These are phyloP conservation scores for Pterophyllum scalare DNA, from an alignment of 2,113 vertebrate genomes.

Conservation along the genomic window DNA sequence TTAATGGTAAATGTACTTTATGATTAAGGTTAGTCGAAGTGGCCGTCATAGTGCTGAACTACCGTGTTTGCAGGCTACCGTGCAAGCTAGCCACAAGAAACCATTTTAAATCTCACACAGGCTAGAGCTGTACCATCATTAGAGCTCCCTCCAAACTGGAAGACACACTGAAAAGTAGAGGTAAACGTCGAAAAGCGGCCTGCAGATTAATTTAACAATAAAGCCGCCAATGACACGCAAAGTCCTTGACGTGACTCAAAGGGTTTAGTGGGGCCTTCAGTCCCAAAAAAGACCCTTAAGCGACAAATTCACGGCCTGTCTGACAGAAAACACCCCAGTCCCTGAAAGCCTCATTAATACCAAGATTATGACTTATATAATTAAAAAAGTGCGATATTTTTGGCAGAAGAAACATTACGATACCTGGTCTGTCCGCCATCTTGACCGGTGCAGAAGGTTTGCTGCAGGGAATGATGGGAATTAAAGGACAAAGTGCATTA, in stretches of 20 bases:
- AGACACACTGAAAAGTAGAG: background rate
- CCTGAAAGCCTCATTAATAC: rapidly evolving
- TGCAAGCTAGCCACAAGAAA: background rate
- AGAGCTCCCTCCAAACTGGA: too few relatives aligned
- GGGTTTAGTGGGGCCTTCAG: conserved; percentile 47
- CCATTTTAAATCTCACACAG: rapidly evolving
- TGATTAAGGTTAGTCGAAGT: background rate
- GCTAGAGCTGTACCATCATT: background rate
- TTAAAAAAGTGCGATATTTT: background rate
- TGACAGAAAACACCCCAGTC: rapidly evolving
- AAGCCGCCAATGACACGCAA: conserved; percentile 63
- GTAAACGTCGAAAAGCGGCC: background rate
- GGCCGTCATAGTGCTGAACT: rapidly evolving
- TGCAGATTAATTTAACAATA: background rate
- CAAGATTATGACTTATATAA: background rate
- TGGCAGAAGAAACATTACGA: conserved; percentile 20
- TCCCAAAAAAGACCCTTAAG: background rate
- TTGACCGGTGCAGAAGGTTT: conserved; percentile 59
- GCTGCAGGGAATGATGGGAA: conserved; percentile 70
- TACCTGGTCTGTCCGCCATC: conserved; percentile 86
- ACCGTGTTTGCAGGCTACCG: background rate
- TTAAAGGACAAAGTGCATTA: conserved; percentile 37
- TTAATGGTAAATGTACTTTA: background rate
- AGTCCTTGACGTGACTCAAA: conserved; percentile 80
- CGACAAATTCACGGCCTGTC: background rate